Evolutionary conservation across 2,113 vertebrate genomes (phyloP), one percentile per base, ranked within the genome.

Genomic region (Eptesicus fuscus): DNA sequence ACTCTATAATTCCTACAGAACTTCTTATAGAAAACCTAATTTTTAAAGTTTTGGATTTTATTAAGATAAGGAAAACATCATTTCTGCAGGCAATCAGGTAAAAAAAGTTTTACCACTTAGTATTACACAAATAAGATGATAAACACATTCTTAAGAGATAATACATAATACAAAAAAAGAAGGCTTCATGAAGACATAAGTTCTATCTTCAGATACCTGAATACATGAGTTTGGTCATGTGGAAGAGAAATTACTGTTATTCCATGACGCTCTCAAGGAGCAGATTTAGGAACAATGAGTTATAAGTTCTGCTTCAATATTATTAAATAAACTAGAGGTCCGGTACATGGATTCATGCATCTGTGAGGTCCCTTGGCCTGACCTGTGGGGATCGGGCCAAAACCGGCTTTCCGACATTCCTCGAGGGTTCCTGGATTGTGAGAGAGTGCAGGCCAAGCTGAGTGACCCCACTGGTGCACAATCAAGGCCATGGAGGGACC

Each of bases 81-180:
- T 65, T 70, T 93, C 23, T 71, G 12, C 5, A 79, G 40, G n/a
- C 28, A 18, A 90, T 86, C 16, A 90, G 49, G 71, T 71, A 82
- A 86, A 32, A 85, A 20, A n/a, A 88, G 22, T 73, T 90, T 91
- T 92, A 83, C 51, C 61, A 91, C 28, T 78, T 59, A 78, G 20
- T 74, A 86, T 73, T 89, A 85, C 86, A 93, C 37, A 82, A 93
- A 93, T 89, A 85, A 88, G 90, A 88, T 25, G 17, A 76, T 65
- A 85, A 59, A 73, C 32, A 18, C 8, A 61, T 84, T 51, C 32
- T 94, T n/a, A 89, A 59, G 86, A 86, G 67, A 85, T 47, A 92
- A 80, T 53, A 76, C 0, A 37, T 59, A 17, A 82, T 18, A n/a
- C 11, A 69, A 78, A 85, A 85, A 23, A 32, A 83, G 13, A 95